Base-by-base conservation (phyloP, 1,140 invertebrate genomes). In the Oreohelix idahoensis region DNA sequence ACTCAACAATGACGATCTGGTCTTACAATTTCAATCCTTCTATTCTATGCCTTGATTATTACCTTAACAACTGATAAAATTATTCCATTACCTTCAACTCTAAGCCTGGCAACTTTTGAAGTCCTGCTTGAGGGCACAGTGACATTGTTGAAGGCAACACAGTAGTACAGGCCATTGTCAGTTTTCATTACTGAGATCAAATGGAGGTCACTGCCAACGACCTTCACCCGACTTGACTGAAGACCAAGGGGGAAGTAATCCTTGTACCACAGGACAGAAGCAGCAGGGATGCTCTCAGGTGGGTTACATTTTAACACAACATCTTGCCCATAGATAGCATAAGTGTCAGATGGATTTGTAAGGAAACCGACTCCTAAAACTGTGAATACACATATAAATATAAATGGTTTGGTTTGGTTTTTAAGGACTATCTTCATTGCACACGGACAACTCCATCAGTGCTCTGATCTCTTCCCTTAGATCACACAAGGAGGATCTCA, bases 201-300 rank as follows among this genome's bases (percentile, higher is more conserved):
- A 35, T 86, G 79, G 1, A 91, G 83, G 85, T 90, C 85, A 84
- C 87, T 86, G 29, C 84, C 87, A 29, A 70, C 69, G 15, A 74
- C 58, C 51, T 78, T 45, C 15, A 83, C 58, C 26, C 80, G 53
- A 42, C 42, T 42, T 26, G 42, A 74, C 39, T 80, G 71, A 49
- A 79, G 45, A 10, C 74, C 58, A 39, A 90, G 45, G 63, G 84
- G 83, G n/a, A 84, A 39, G 81, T 88, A 88, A 84, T 90, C 83
- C 74, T 89, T 91, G 84, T 91, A 91, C 90, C 90, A 91, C 32
- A 83, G 87, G 53, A 91, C 87, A 29, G 45, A 63, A 1, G 89
- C 88, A 17, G 88, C 77, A 13, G 90, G 90, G 39, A 88, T 79
- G 75, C 89, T 90, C 77, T 80, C 71, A 23, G 90, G 90, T 82